Conservation (phyloP, 1,140 invertebrate species). For the Sipha flava region DNA sequence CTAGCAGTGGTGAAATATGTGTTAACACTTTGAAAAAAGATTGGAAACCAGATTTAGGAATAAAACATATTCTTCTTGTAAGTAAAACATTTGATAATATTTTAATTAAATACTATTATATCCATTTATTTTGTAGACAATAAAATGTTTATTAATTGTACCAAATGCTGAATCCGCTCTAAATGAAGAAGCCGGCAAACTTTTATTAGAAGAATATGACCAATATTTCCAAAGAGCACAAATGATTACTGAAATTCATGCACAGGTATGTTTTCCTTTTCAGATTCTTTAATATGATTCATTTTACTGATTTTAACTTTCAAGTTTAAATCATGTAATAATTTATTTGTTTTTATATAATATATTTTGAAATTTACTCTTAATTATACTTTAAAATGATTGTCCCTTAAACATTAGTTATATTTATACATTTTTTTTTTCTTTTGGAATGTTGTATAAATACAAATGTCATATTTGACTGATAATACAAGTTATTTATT, state of each 20-base stretch:
- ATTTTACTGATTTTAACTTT: no score
- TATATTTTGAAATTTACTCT: no score
- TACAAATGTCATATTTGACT: no score
- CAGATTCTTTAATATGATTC: no score
- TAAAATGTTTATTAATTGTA: slow-evolving; percentile 86
- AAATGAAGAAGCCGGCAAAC: slow-evolving; percentile 87
- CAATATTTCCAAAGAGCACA: slow-evolving; percentile 81
- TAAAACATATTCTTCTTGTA: slow-evolving; percentile 89
- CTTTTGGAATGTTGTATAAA: no score
- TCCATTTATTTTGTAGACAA: slow-evolving; percentile 53
- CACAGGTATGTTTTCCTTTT: slow-evolving; percentile 56
- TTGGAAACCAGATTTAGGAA: slow-evolving; percentile 92
- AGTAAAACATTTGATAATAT: slow-evolving; percentile 42
- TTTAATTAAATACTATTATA: neutral
- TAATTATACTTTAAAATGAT: no score
- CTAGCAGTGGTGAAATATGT: slow-evolving; percentile 87
- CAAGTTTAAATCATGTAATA: neutral
- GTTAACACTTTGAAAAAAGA: slow-evolving; percentile 95
- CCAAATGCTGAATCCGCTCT: slow-evolving; percentile 90
- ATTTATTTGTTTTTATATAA: no score
- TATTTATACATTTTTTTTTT: no score
- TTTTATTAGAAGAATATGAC: slow-evolving; percentile 82
- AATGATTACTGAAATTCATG: slow-evolving; percentile 93
- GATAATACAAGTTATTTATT: no score
- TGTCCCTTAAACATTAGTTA: no score